Conservation (phyloP, 2,113 vertebrate genomes). For the Malaclemys terrapin region DNA sequence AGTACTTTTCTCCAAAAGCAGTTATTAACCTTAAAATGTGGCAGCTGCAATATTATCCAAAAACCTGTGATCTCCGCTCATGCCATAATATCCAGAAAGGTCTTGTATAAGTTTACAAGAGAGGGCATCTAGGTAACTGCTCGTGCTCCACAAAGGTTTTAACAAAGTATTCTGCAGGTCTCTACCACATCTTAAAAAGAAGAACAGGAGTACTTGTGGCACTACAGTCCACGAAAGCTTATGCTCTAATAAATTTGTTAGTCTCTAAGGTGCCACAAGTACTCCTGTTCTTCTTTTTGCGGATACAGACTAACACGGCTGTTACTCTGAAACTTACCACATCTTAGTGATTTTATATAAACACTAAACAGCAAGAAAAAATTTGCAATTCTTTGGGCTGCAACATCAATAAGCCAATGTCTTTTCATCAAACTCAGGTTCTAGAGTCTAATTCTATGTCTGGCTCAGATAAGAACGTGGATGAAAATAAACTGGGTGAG, state of each 20-base stretch:
- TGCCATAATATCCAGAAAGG: not conserved
- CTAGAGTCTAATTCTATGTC: not conserved
- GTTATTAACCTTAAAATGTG: not conserved
- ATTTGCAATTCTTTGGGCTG: fast-evolving
- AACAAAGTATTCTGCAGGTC: not conserved
- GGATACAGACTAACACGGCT: no score
- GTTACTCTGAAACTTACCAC: no score
- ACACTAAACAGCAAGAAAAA: not conserved
- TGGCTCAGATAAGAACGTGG: fast-evolving
- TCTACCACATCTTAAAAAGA: not conserved
- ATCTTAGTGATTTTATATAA: not conserved
- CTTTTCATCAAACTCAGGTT: not conserved
- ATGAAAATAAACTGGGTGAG: not conserved
- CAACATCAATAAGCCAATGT: not conserved
- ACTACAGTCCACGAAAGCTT: no score
- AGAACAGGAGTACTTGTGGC: no score
- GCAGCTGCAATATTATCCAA: not conserved
- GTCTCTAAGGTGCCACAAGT: no score
- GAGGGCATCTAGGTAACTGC: not conserved
- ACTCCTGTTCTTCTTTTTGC: no score
- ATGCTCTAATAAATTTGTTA: no score
- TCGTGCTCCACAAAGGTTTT: not conserved
- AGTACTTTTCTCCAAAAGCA: not conserved
- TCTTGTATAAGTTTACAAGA: not conserved
- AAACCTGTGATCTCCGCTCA: not conserved